These are phyloP conservation scores for Falco punctatus DNA, from an alignment of 2,113 vertebrate genomes.

Conservation along the genomic window DNA sequence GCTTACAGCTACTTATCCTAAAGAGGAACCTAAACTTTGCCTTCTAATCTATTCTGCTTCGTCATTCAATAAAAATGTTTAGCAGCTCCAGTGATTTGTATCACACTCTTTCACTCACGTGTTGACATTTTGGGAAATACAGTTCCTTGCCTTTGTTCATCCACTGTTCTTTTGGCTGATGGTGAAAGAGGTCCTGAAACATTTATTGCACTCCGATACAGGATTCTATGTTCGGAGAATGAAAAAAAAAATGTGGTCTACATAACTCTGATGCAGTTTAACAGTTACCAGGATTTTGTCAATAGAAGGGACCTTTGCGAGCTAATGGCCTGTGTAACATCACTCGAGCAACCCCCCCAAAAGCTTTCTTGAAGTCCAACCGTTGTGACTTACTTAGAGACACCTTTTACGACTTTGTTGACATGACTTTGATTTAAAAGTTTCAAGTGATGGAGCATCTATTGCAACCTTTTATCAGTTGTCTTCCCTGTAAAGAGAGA, in stretches of 20 bases:
- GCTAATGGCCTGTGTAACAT: neutral
- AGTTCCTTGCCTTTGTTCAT: neutral
- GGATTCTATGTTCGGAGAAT: neutral
- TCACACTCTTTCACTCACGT: neutral
- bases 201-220: neutral
- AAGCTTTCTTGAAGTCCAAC: neutral
- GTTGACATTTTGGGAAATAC: neutral
- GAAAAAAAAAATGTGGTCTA: neutral
- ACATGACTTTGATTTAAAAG: neutral
- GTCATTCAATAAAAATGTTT: neutral
- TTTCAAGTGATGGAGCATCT: neutral
- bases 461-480: neutral
- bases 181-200: neutral
- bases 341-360: neutral
- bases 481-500: neutral
- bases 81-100: neutral
- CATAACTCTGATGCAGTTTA: neutral
- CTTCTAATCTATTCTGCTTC: neutral
- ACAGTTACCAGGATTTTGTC: constrained; percentile 1
- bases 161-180: neutral
- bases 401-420: constrained; percentile 19
- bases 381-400: neutral
- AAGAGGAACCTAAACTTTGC: neutral
- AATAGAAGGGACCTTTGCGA: neutral
- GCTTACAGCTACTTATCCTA: neutral